A percentile compares a stretch with the other conserved stretches of the same genome.
Evolutionary conservation across 1,140 invertebrate species (phyloP).

Genomic region (Steinernema khuongi): DNA sequence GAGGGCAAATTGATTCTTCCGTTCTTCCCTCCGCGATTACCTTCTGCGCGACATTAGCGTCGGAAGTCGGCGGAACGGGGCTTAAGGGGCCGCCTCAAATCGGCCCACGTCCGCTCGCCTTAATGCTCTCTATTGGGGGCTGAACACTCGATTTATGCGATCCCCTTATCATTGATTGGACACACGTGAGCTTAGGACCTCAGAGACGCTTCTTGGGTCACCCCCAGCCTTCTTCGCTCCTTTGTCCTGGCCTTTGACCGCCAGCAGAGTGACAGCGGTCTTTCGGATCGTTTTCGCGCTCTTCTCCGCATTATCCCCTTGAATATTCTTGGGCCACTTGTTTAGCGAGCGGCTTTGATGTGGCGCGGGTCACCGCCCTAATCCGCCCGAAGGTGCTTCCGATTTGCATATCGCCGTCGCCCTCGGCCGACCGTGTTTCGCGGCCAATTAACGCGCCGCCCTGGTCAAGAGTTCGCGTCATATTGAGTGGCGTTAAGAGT

Average conservation of each 20-base stretch:
- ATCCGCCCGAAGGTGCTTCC: slow-evolving; percentile 8
- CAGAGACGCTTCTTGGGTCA: background rate
- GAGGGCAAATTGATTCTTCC: slow-evolving; percentile 2
- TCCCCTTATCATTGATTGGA: background rate
- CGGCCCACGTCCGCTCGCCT: background rate
- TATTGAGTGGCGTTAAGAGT: slow-evolving; percentile 2
- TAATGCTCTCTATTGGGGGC: background rate
- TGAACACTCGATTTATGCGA: background rate
- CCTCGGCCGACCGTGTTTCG: background rate
- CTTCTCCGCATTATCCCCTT: background rate
- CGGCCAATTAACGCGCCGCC: slow-evolving; percentile 1
- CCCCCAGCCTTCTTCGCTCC: background rate
- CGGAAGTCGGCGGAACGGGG: background rate
- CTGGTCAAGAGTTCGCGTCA: slow-evolving; percentile 4
- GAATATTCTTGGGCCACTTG: background rate
- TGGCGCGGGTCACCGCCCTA: slow-evolving; percentile 9
- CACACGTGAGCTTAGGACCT: background rate
- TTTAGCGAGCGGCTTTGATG: slow-evolving; percentile 12
- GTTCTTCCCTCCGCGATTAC: background rate
- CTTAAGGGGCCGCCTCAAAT: background rate
- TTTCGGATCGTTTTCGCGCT: slow-evolving; percentile 2
- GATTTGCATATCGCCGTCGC: background rate
- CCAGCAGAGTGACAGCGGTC: too few species aligned
- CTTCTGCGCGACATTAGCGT: background rate
- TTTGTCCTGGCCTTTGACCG: background rate